These are phyloP conservation scores for Chymomyza costata DNA, from an alignment of 1,140 invertebrate genomes.

Conservation along the genomic window DNA sequence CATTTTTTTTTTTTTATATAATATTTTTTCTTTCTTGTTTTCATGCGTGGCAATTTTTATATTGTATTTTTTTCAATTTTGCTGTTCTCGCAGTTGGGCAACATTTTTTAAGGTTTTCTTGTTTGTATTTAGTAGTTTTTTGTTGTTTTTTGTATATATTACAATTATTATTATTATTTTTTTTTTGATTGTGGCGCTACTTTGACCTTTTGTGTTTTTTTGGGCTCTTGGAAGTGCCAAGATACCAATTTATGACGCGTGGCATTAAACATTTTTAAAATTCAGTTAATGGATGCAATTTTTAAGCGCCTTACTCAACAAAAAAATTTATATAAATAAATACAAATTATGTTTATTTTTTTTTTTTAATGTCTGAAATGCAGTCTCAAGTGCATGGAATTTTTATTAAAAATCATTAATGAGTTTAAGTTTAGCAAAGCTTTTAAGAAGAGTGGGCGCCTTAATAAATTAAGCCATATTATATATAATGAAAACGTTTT, in stretches of 20 bases:
- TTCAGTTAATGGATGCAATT: no score
- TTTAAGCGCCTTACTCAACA: constrained; percentile 15
- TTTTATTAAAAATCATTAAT: no score
- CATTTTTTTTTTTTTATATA: constrained; percentile 16
- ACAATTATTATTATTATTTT: constrained; percentile 4
- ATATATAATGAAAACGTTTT: no score
- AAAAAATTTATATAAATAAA: no score
- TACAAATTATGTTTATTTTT: no score
- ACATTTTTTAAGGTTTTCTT: constrained; percentile 16
- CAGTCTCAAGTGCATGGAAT: no score
- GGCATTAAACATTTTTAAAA: no score
- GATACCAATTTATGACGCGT: constrained; percentile 4
- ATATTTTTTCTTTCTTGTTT: constrained; percentile 22
- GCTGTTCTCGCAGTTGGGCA: constrained; percentile 51
- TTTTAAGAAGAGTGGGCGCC: no score
- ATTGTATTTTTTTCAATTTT: constrained; percentile 50
- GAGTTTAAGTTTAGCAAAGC: no score
- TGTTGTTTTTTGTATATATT: constrained; percentile 13
- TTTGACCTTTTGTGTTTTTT: constrained; percentile 35
- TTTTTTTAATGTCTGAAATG: no score
- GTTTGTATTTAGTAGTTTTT: no score
- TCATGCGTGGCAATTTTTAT: constrained; percentile 56
- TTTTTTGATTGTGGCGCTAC: constrained; percentile 33
- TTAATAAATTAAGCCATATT: no score
- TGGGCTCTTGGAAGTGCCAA: background rate